phyloP scores from a whole-genome alignment of 2,113 vertebrate species.

The Channa argus region DNA sequence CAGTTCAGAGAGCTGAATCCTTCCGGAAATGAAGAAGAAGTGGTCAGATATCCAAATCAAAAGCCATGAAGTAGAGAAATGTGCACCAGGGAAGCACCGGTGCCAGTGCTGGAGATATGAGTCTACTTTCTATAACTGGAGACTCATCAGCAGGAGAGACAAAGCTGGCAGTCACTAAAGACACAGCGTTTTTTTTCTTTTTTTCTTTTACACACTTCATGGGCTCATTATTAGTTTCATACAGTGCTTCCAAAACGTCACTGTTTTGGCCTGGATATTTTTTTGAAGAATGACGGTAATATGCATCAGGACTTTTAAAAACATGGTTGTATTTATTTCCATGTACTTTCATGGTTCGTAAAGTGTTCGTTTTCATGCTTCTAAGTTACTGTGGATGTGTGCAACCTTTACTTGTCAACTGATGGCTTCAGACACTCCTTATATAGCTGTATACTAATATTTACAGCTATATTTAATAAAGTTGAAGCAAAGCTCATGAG shows the following conservation, averaged over 20 bases:
- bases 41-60: not conserved
- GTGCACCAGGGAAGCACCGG: not conserved
- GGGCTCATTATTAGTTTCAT: not conserved
- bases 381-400: too few relatives aligned
- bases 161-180: not conserved
- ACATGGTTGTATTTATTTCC: too few relatives aligned
- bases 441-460: too few relatives aligned
- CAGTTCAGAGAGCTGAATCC: not conserved
- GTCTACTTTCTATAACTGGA: slow-evolving; percentile 14
- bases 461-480: not conserved
- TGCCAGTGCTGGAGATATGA: not conserved
- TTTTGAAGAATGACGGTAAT: too few relatives aligned
- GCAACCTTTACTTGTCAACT: too few relatives aligned
- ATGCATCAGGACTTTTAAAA: too few relatives aligned
- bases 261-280: too few relatives aligned
- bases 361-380: too few relatives aligned
- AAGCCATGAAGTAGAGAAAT: not conserved
- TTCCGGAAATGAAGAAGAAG: slow-evolving; percentile 20
- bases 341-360: too few relatives aligned
- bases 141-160: slow-evolving; percentile 1
- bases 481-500: too few relatives aligned
- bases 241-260: not conserved
- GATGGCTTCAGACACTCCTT: too few relatives aligned
- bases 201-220: not conserved
- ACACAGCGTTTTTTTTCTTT: not conserved